A percentile compares a stretch with the other conserved stretches of the same genome.
phyloP scores from a whole-genome alignment of 2,888 invertebrate species.

The Piscicola geometra region DNA sequence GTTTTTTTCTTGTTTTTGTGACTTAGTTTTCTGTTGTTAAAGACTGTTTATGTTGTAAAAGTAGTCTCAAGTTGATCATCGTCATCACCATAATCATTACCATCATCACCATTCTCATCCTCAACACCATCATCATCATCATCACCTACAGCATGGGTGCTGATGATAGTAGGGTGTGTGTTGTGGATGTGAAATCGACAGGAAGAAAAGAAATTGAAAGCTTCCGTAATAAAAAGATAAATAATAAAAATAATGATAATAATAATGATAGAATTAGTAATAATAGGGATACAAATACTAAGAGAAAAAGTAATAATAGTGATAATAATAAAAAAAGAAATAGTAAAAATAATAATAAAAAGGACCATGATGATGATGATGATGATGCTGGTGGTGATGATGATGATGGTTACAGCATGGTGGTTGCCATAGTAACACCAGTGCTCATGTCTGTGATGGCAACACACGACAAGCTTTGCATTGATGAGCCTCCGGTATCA shows the following conservation, averaged over 20 bases:
- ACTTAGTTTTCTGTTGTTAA: no score
- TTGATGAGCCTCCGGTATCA: neutral
- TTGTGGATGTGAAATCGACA: neutral
- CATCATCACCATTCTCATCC: no score
- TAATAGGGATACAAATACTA: neutral
- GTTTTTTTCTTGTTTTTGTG: no score
- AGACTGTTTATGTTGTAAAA: no score
- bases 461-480: neutral
- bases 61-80: no score
- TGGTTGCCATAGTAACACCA: neutral
- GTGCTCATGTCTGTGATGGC: neutral
- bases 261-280: neutral
- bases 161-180: no score
- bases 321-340: neutral
- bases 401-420: neutral
- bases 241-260: conserved; percentile 11
- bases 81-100: no score
- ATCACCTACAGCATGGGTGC: no score
- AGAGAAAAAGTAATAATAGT: neutral
- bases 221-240: neutral
- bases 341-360: conserved; percentile 4
- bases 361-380: neutral
- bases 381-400: neutral
- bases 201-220: neutral
- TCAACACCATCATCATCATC: no score